A percentile compares a stretch with the other conserved stretches of the same genome.
Evolutionary conservation across 2,797 vertebrate species (phyloP).

Genomic region (Silurus lanzhouensis): DNA sequence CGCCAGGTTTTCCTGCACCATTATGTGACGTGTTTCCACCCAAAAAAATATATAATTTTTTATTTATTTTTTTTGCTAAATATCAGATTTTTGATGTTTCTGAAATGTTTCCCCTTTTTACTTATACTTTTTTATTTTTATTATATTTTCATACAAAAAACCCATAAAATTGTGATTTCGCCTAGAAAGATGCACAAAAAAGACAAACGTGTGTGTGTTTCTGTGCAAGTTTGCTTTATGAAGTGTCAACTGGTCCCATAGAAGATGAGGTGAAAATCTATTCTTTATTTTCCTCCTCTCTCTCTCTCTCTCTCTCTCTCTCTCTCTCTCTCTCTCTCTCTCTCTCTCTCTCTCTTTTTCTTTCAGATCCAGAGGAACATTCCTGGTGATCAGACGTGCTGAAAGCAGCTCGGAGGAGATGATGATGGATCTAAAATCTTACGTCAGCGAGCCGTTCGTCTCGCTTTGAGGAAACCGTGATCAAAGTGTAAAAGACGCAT

Average conservation of each 20-base stretch:
- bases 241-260: not conserved
- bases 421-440: constrained; percentile 18
- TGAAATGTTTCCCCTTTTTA: too few species aligned
- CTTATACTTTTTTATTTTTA: too few species aligned
- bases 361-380: constrained; percentile 14
- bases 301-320: not conserved
- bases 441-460: not conserved
- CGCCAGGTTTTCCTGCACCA: too few species aligned
- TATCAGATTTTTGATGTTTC: too few species aligned
- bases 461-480: constrained; percentile 28
- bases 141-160: too few species aligned
- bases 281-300: not conserved
- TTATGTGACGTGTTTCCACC: too few species aligned
- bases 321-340: not conserved
- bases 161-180: too few species aligned
- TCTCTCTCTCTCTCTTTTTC: not conserved
- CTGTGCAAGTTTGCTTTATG: not conserved
- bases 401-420: not conserved
- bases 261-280: not conserved
- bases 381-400: constrained; percentile 1
- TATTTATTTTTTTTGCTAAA: too few species aligned
- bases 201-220: not conserved
- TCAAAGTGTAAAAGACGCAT: constrained; percentile 34
- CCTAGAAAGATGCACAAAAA: not conserved
- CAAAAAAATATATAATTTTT: too few species aligned